Conservation (phyloP, 2,888 invertebrate species). For the Erebia ligea region DNA sequence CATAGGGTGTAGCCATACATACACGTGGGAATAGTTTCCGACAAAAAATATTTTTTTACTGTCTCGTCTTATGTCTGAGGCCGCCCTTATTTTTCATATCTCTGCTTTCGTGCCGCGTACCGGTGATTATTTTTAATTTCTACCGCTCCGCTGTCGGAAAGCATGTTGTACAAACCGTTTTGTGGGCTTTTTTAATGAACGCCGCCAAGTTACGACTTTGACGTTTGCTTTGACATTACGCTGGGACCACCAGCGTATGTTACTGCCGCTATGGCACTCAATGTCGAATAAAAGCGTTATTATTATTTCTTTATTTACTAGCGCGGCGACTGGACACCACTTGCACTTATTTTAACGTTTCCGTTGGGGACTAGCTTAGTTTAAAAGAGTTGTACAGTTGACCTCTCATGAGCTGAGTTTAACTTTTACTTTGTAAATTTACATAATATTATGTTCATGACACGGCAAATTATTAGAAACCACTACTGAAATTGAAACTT, state of each 20-base stretch:
- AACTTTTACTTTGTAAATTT: background rate
- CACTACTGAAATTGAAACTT: no score
- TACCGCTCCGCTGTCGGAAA: constrained; percentile 63
- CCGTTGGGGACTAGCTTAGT: constrained; percentile 23
- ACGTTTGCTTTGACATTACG: constrained; percentile 58
- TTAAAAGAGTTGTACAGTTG: constrained; percentile 17
- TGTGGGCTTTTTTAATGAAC: constrained; percentile 63
- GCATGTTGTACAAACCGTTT: constrained; percentile 66
- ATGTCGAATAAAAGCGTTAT: constrained; percentile 45
- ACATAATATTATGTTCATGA: background rate
- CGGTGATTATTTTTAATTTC: constrained; percentile 75
- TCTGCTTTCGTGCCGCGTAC: constrained; percentile 60
- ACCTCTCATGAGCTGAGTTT: background rate
- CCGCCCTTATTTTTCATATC: constrained; percentile 70
- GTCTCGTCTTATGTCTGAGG: constrained; percentile 30
- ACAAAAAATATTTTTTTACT: background rate
- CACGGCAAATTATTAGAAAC: background rate
- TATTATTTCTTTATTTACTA: constrained; percentile 43
- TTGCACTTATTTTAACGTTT: constrained; percentile 37
- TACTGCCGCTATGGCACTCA: constrained; percentile 43
- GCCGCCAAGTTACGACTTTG: constrained; percentile 59
- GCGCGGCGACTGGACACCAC: constrained; percentile 34
- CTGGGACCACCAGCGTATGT: constrained; percentile 44
- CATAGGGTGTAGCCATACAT: no score
- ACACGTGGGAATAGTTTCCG: no score